Evolutionary conservation across 2,797 vertebrate species (phyloP), one percentile per base, ranked within the genome.

Genomic region (Galagoides demidoff): DNA sequence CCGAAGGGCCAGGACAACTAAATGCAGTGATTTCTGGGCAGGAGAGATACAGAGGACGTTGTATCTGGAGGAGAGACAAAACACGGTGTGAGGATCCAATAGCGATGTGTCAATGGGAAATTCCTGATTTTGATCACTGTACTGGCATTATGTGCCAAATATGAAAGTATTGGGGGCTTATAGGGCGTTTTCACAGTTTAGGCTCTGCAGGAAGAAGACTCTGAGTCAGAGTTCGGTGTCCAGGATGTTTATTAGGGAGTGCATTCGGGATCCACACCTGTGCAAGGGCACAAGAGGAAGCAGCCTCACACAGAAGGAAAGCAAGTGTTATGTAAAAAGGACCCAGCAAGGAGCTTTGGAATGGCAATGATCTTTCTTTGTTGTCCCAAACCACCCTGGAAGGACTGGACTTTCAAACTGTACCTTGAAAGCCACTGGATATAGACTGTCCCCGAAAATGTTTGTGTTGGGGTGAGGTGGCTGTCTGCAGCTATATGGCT

Each of bases 191-290:
- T 86, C 81, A 64, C 68, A 39, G 39, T 39, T 81, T 37, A 71
- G 77, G n/a, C 23, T 81, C 27, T 27, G 17, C 77, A 59, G 91
- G 92, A 94, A 95, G 96, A 82, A 89, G 82, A 77, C 68, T 79
- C 94, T 92, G 96, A 97, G 90, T 97, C 97, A 95, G 85, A 93
- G 77, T 76, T 90, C 77, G 85, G 64, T 82, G 84, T 96, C 64
- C 85, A 86, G 95, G 96, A 93, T 95, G 96, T 96, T 96, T 95
- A 43, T n/a, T 14, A 63, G 85, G 85, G 68, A 83, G 57, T 89
- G 86, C 59, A 57, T 95, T 82, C 83, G 83, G 63, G 23, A 95
- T 34, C 4, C 2, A 96, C 78, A 96, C 85, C 76, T 90, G 63
- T 17, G 61, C 68, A 68, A 85, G 68, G 22, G 77, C 82, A 78